phyloP scores from a whole-genome alignment of 2,113 vertebrate species.

The Sinocyclocheilus maitianheensis region DNA sequence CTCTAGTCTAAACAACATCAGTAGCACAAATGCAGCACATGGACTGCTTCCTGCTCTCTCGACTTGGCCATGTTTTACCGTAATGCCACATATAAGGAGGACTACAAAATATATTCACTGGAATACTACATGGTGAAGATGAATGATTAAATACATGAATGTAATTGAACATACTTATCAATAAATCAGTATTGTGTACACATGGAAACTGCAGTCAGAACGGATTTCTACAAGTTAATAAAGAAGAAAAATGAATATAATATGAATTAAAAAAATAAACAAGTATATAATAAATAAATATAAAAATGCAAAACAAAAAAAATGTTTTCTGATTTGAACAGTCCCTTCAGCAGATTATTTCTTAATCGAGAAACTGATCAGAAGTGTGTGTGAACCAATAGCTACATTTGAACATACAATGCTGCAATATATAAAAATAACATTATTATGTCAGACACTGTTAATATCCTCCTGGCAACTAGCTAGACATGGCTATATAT shows the following conservation, averaged over 20 bases:
- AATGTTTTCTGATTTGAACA: not conserved
- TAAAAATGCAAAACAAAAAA: too few relatives aligned
- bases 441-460: not conserved
- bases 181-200: too few relatives aligned
- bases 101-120: not conserved
- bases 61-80: constrained; percentile 32
- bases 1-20: not conserved
- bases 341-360: not conserved
- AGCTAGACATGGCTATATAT: not conserved
- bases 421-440: too few relatives aligned
- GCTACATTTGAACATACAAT: not conserved
- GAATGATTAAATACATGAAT: too few relatives aligned
- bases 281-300: too few relatives aligned
- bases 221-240: too few relatives aligned
- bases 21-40: constrained; percentile 30
- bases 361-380: not conserved
- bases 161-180: not conserved
- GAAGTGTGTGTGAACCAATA: not conserved
- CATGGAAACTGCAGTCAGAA: too few relatives aligned
- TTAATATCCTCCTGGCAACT: not conserved
- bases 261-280: too few relatives aligned
- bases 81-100: constrained; percentile 24
- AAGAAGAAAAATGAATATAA: too few relatives aligned
- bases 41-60: constrained; percentile 32
- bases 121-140: not conserved